Conservation (phyloP, 2,113 vertebrate species). For the Varanus komodoensis region DNA sequence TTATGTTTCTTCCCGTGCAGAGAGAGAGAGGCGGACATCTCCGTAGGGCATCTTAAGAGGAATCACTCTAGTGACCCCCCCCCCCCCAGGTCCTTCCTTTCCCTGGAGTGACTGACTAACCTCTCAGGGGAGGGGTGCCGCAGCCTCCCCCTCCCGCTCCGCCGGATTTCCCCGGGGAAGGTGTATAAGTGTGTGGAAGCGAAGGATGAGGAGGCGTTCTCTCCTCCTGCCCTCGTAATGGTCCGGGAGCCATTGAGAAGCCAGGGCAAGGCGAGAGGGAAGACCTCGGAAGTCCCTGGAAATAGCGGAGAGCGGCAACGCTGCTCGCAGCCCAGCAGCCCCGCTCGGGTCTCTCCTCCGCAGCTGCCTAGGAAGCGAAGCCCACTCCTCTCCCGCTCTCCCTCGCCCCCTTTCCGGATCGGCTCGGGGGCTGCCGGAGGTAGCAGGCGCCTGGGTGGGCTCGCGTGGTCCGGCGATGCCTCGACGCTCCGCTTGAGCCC, state of each 20-base stretch:
- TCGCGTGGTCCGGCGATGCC: conserved; percentile 44
- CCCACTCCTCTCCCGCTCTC: neutral
- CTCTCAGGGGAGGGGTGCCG: conserved; percentile 52
- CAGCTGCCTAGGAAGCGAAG: conserved; percentile 12
- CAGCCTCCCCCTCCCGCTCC: neutral
- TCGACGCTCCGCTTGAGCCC: conserved; percentile 8
- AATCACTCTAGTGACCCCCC: neutral
- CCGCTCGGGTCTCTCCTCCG: conserved; percentile 45
- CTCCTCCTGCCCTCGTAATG: conserved; percentile 52
- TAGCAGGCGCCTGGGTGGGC: neutral
- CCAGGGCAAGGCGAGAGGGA: conserved; percentile 24
- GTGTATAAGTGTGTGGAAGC: neutral
- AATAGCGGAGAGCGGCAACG: conserved; percentile 62
- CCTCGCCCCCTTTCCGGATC: neutral
- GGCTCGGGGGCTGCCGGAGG: neutral
- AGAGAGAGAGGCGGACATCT: neutral
- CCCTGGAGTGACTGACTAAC: conserved; percentile 54
- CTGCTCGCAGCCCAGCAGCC: conserved; percentile 39
- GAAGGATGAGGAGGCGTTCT: neutral
- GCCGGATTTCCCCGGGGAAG: neutral
- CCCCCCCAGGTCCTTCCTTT: conserved; percentile 34
- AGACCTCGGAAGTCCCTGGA: conserved; percentile 58
- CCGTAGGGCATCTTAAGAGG: neutral
- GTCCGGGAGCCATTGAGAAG: conserved; percentile 68
- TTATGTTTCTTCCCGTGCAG: too few relatives aligned